These are phyloP conservation scores for Apantesis nais DNA, from an alignment of 2,888 invertebrate genomes.

Conservation along the genomic window DNA sequence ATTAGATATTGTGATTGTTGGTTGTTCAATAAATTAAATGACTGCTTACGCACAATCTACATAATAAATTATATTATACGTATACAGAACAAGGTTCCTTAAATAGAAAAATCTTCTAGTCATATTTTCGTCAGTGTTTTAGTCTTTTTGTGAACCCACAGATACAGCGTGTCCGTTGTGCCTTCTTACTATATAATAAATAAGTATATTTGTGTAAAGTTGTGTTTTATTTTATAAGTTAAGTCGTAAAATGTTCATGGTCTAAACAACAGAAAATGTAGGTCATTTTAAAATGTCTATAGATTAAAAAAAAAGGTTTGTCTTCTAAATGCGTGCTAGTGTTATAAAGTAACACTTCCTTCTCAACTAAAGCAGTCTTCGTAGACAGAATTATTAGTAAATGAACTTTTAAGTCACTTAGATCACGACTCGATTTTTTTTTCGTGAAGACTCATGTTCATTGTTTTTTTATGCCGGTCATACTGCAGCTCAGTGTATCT, in stretches of 20 bases:
- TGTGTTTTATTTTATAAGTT: constrained; percentile 39
- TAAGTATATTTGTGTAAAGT: constrained; percentile 59
- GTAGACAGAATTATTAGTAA: background rate
- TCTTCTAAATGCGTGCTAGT: background rate
- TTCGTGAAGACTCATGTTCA: too few relatives aligned
- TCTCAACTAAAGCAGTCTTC: too few relatives aligned
- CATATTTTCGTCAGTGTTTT: constrained; percentile 53
- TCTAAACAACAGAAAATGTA: background rate
- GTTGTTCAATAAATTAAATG: constrained; percentile 44
- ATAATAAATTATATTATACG: constrained; percentile 27
- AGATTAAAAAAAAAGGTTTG: background rate
- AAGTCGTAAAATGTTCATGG: background rate
- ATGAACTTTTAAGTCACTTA: background rate
- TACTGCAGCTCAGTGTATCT: too few relatives aligned
- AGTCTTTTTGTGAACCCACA: constrained; percentile 34
- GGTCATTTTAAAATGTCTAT: background rate
- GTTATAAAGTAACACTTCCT: too few relatives aligned
- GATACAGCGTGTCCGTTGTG: constrained; percentile 49
- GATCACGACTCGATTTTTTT: too few relatives aligned
- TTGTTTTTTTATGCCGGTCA: too few relatives aligned
- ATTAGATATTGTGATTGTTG: constrained; percentile 52
- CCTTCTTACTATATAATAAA: constrained; percentile 59
- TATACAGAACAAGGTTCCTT: constrained; percentile 26
- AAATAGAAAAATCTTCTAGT: constrained; percentile 56
- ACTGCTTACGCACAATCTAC: constrained; percentile 32